phyloP scores from a whole-genome alignment of 2,888 invertebrate genomes.

The Operophtera brumata region DNA sequence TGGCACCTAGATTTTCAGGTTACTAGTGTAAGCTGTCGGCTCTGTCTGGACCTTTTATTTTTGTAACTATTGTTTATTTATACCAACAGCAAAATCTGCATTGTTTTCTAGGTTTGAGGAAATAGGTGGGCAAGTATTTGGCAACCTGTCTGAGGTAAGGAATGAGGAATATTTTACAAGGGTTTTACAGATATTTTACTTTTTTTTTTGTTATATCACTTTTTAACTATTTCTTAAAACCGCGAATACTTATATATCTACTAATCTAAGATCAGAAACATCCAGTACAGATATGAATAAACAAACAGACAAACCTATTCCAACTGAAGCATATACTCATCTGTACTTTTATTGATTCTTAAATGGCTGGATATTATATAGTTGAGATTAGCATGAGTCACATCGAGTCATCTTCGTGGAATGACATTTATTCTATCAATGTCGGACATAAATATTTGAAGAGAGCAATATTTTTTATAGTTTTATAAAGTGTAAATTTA shows the following conservation, averaged over 20 bases:
- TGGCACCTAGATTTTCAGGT: conserved; percentile 37
- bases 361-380: conserved; percentile 21
- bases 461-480: conserved; percentile 22
- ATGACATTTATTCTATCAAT: conserved; percentile 30
- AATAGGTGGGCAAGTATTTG: conserved; percentile 15
- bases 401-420: conserved; percentile 31
- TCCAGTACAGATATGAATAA: not conserved
- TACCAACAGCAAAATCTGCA: conserved; percentile 19
- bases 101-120: conserved; percentile 28
- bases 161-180: not conserved
- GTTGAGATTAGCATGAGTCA: conserved; percentile 24
- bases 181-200: too few species aligned
- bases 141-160: not conserved
- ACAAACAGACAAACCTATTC: conserved; percentile 6
- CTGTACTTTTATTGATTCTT: conserved; percentile 18
- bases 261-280: too few species aligned
- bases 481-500: conserved; percentile 16
- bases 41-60: conserved; percentile 39
- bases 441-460: conserved; percentile 30
- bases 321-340: not conserved
- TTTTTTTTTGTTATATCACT: too few species aligned
- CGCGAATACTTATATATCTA: too few species aligned
- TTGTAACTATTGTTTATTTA: conserved; percentile 29
- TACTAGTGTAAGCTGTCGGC: conserved; percentile 37
- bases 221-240: too few species aligned